phyloP scores from a whole-genome alignment of 2,797 vertebrate species.

The Dryobates pubescens region DNA sequence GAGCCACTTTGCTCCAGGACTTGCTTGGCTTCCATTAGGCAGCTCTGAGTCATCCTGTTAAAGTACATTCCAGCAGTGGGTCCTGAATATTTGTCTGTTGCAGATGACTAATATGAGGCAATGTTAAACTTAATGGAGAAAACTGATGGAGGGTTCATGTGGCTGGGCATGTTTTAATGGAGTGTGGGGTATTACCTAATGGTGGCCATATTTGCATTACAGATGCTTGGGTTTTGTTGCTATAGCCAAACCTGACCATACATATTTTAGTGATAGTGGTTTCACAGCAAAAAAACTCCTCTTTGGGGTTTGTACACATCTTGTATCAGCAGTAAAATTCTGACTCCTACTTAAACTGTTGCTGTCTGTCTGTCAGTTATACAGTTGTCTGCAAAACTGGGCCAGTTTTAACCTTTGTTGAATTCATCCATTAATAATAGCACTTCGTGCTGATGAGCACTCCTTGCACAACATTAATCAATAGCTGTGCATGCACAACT shows the following conservation, averaged over 20 bases:
- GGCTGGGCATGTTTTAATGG: background rate
- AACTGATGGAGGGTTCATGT: background rate
- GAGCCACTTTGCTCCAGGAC: background rate
- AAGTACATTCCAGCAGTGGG: background rate
- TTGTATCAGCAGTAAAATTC: background rate
- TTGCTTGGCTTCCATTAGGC: background rate
- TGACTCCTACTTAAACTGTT: background rate
- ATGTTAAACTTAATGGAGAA: background rate
- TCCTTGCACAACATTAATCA: background rate
- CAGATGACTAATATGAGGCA: background rate
- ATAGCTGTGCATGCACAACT: background rate
- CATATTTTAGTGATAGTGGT: background rate
- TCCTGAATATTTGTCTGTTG: background rate
- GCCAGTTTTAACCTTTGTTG: background rate
- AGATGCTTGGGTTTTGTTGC: background rate
- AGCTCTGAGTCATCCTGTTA: background rate
- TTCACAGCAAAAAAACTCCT: background rate
- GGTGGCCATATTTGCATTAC: background rate
- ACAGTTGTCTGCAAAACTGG: background rate
- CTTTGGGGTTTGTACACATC: background rate
- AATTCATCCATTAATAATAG: background rate
- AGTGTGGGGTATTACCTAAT: fast-evolving
- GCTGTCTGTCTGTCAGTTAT: too few species aligned
- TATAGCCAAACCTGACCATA: background rate
- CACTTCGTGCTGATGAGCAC: background rate